A percentile compares a stretch with the other conserved stretches of the same genome.
Conservation (phyloP, 2,113 vertebrate genomes). For the Todiramphus saurophagus region DNA sequence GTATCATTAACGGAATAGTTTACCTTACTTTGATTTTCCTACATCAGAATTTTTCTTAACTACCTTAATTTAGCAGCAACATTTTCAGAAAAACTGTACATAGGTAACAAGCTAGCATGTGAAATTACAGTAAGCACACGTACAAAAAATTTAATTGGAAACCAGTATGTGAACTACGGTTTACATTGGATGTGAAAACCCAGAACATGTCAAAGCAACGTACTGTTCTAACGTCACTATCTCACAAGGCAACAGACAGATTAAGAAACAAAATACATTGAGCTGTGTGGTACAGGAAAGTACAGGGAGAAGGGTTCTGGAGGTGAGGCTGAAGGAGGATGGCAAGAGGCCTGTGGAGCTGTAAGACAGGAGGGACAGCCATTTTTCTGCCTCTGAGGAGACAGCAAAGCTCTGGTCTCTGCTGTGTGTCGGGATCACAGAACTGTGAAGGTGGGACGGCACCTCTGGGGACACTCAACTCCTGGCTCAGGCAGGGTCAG, state of each 20-base stretch:
- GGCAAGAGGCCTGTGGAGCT: not conserved
- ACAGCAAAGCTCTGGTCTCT: not conserved
- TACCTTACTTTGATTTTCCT: not conserved
- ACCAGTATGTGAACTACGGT: not conserved
- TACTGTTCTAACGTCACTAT: accelerated
- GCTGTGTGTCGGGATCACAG: too few relatives aligned
- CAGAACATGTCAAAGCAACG: accelerated
- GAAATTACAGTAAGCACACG: not conserved
- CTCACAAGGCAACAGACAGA: not conserved
- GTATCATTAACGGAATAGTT: not conserved
- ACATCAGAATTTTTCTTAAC: not conserved
- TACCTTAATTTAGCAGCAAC: not conserved
- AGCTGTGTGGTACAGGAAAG: not conserved
- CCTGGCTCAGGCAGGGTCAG: not conserved
- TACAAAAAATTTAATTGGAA: not conserved
- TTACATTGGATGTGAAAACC: not conserved
- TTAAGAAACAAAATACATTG: not conserved
- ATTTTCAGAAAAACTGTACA: not conserved
- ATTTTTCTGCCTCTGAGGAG: not conserved
- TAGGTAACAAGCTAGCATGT: not conserved
- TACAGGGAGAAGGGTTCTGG: not conserved
- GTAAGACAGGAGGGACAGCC: not conserved
- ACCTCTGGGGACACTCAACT: not conserved
- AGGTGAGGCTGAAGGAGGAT: not conserved
- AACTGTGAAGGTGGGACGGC: too few relatives aligned